A percentile compares a stretch with the other conserved stretches of the same genome.
Evolutionary conservation across 2,113 vertebrate genomes (phyloP).

Genomic region (Peromyscus polionotus): DNA sequence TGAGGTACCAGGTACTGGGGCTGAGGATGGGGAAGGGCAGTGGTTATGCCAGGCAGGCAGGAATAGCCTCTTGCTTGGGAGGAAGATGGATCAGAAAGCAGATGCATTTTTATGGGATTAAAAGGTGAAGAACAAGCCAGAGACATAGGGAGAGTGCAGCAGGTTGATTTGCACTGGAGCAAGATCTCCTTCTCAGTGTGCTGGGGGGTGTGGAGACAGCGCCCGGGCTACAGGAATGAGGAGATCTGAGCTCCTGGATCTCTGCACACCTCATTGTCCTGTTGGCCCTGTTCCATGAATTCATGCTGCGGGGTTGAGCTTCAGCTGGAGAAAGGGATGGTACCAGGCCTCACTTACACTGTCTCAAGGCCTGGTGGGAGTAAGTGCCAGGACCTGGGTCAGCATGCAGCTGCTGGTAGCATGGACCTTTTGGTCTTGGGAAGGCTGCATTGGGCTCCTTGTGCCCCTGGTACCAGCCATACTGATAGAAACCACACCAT

Average conservation of each 20-base stretch:
- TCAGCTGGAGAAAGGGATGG: neutral
- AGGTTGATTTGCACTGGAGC: neutral
- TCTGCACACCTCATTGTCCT: fast-evolving
- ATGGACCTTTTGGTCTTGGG: neutral
- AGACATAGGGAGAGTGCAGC: neutral
- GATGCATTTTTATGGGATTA: neutral
- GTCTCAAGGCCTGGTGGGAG: neutral
- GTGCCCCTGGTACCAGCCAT: neutral
- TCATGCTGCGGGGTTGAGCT: neutral
- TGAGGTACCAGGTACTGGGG: neutral
- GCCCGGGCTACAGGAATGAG: neutral
- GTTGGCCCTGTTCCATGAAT: neutral
- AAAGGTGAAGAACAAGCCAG: neutral
- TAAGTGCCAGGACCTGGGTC: neutral
- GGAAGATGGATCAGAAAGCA: neutral
- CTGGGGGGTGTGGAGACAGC: neutral
- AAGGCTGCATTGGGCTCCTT: neutral
- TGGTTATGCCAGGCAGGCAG: neutral
- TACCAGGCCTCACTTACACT: neutral
- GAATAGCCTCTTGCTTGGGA: neutral
- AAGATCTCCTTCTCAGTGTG: neutral
- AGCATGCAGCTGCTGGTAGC: neutral
- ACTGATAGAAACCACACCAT: too few relatives aligned
- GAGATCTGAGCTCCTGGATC: neutral
- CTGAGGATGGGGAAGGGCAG: neutral